Evolutionary conservation across 2,888 invertebrate species (phyloP).

Genomic region (Pachycephus smyrnensis): DNA sequence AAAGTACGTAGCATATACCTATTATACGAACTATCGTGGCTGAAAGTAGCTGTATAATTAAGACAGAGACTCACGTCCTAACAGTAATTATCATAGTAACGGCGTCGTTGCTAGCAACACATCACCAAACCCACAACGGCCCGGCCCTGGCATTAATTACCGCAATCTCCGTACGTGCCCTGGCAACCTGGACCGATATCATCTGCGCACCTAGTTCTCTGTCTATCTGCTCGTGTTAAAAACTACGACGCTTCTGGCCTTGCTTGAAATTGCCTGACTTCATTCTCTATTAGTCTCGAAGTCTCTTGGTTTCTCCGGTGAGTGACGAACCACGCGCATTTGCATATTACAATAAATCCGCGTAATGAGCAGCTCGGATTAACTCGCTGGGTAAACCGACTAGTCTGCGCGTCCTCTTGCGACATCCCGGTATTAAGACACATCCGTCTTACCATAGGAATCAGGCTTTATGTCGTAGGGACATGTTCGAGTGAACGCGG

Average conservation of each 20-base stretch:
- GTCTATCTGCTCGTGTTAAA: constrained; percentile 5
- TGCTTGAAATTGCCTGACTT: not conserved
- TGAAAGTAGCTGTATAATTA: constrained; percentile 40
- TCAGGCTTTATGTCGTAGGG: constrained; percentile 14
- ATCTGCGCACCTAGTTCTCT: constrained; percentile 1
- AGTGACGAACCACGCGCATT: constrained; percentile 21
- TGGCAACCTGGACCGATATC: constrained; percentile 28
- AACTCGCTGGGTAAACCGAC: constrained; percentile 6
- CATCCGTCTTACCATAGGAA: constrained; percentile 3
- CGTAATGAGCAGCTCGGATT: constrained; percentile 17
- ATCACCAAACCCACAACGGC: constrained; percentile 47
- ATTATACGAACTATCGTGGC: not conserved
- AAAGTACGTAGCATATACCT: not conserved
- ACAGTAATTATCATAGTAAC: constrained; percentile 57
- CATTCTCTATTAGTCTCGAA: not conserved
- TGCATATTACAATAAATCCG: constrained; percentile 26
- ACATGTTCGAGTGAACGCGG: constrained; percentile 24
- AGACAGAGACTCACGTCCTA: constrained; percentile 52
- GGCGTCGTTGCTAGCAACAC: constrained; percentile 49
- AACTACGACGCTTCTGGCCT: not conserved
- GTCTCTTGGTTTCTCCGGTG: constrained; percentile 2
- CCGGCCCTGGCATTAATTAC: constrained; percentile 57
- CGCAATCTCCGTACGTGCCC: constrained; percentile 59
- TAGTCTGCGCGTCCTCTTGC: constrained; percentile 1
- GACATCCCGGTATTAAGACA: constrained; percentile 1